These are phyloP conservation scores for Trematomus bernacchii DNA, from an alignment of 2,797 vertebrate species.

Conservation along the genomic window DNA sequence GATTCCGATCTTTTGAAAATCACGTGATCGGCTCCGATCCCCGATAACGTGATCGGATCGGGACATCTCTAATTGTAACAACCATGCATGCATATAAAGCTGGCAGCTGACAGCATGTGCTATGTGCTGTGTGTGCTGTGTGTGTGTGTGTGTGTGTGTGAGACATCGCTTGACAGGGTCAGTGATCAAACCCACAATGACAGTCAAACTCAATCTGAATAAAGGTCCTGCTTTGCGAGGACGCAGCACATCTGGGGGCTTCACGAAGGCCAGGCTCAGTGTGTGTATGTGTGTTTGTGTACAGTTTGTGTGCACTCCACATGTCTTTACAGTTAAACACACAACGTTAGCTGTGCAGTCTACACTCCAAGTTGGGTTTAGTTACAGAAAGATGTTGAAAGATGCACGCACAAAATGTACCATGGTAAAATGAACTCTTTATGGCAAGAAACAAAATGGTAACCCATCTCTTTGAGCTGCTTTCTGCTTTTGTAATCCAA, in stretches of 20 bases:
- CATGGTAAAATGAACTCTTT: not conserved
- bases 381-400: not conserved
- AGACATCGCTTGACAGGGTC: conserved; percentile 11
- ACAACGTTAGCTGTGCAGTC: conserved; percentile 10
- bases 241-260: conserved; percentile 41
- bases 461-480: not conserved
- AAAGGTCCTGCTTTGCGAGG: conserved; percentile 46
- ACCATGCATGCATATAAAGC: conserved; percentile 2
- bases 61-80: too few relatives aligned
- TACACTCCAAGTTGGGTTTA: not conserved
- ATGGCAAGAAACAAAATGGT: not conserved
- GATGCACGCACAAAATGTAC: too few relatives aligned
- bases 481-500: too few relatives aligned
- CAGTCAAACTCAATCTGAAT: conserved; percentile 31
- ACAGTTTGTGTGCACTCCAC: not conserved
- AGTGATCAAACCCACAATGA: conserved; percentile 41
- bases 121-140: not conserved
- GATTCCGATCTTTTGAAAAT: too few relatives aligned
- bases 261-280: conserved; percentile 12
- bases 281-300: conserved; percentile 13
- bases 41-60: too few relatives aligned
- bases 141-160: not conserved
- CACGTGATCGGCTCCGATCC: too few relatives aligned
- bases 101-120: not conserved
- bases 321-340: conserved; percentile 16